Percentiles rank a stretch among this genome's conserved stretches.
Evolutionary conservation across 2,113 vertebrate genomes (phyloP).

Genomic region (Thomomys bottae): DNA sequence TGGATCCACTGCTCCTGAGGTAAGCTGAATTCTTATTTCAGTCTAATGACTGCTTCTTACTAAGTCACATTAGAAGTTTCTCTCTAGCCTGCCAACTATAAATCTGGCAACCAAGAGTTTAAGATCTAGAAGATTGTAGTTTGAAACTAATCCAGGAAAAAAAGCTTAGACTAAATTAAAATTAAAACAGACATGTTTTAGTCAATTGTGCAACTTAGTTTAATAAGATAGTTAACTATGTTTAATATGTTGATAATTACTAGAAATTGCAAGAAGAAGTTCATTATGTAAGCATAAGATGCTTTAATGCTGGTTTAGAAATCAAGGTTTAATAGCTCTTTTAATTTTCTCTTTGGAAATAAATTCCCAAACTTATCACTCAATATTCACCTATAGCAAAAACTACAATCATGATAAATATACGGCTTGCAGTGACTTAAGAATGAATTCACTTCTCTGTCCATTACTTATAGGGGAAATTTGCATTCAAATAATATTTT

Average conservation of each 20-base stretch:
- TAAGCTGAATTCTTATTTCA: not conserved
- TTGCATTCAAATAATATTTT: not conserved
- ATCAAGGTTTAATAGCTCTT: not conserved
- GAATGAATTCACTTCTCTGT: not conserved
- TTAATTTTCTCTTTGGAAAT: no score
- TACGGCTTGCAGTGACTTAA: not conserved
- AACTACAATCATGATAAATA: not conserved
- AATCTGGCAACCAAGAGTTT: no score
- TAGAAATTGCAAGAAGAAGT: not conserved
- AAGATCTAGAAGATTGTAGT: no score
- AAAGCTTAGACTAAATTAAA: not conserved
- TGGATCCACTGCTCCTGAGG: not conserved
- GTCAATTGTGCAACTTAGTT: not conserved
- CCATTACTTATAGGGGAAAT: not conserved
- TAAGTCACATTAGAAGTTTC: not conserved
- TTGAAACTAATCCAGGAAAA: no score
- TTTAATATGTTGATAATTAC: not conserved
- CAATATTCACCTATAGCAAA: not conserved
- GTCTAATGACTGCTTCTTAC: not conserved
- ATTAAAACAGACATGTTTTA: not conserved
- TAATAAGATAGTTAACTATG: not conserved
- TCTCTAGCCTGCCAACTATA: no score
- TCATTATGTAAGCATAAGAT: not conserved
- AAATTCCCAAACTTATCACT: no score
- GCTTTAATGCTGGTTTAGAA: not conserved